Percentiles rank a stretch among this genome's conserved stretches.
phyloP scores from a whole-genome alignment of 2,797 vertebrate genomes.

The Lerista edwardsae region DNA sequence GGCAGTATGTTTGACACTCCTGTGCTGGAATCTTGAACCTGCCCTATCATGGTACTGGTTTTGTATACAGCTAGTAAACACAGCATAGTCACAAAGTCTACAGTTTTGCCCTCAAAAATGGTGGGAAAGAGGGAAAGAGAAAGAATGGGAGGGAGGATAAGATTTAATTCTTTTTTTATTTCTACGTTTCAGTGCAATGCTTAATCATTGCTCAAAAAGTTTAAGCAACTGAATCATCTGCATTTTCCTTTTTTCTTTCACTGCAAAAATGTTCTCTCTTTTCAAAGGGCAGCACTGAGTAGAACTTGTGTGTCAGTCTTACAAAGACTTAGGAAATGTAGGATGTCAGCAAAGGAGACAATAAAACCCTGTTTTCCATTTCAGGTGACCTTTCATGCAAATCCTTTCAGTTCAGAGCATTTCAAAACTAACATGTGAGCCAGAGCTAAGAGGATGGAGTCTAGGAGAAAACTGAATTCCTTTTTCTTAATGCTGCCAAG shows the following conservation, averaged over 20 bases:
- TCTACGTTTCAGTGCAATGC: constrained; percentile 7
- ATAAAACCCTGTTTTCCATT: constrained; percentile 54
- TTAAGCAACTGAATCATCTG: constrained; percentile 42
- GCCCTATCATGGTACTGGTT: fast-evolving
- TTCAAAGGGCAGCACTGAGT: fast-evolving
- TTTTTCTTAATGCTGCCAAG: constrained; percentile 64
- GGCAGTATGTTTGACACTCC: too few relatives aligned
- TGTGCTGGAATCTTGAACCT: too few relatives aligned
- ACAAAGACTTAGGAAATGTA: background rate
- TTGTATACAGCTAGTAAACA: background rate
- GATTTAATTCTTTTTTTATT: constrained; percentile 22
- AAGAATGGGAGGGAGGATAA: background rate
- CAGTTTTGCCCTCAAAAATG: background rate
- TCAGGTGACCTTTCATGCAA: constrained; percentile 67
- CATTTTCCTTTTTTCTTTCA: constrained; percentile 20
- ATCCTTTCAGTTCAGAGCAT: constrained; percentile 27
- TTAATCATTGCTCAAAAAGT: constrained; percentile 42
- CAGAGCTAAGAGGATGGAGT: constrained; percentile 67
- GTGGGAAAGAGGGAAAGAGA: background rate
- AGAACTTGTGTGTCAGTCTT: constrained; percentile 28
- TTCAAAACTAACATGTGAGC: constrained; percentile 45
- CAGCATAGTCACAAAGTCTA: background rate
- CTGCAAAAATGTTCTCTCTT: constrained; percentile 12
- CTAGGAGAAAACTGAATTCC: constrained; percentile 60
- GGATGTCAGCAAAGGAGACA: constrained; percentile 38